These are phyloP conservation scores for Nomada lathburiana DNA, from an alignment of 2,888 invertebrate genomes.

Conservation along the genomic window DNA sequence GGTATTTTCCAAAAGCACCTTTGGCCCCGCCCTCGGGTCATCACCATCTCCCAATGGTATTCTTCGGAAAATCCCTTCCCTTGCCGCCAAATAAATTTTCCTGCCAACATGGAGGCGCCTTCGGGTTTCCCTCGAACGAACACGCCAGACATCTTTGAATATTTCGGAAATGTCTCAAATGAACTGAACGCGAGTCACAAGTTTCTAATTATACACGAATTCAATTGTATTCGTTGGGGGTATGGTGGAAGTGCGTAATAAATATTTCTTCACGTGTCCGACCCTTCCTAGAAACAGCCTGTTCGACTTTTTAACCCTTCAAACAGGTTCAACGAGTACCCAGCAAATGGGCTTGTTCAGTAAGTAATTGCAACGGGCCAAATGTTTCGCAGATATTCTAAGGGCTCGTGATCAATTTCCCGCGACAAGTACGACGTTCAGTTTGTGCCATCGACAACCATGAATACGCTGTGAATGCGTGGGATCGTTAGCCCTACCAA, in stretches of 20 bases:
- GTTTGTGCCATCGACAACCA: neutral
- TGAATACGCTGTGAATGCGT: constrained; percentile 47
- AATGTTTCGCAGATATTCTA: neutral
- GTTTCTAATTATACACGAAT: too few species aligned
- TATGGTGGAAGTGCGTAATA: too few species aligned
- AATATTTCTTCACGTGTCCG: too few species aligned
- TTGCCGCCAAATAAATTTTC: neutral
- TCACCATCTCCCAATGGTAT: neutral
- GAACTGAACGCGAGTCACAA: neutral
- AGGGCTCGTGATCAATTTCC: constrained; percentile 33
- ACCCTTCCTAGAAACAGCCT: too few species aligned
- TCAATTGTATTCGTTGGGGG: too few species aligned
- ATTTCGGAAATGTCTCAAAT: neutral
- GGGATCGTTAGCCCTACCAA: constrained; percentile 27
- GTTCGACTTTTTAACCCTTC: neutral
- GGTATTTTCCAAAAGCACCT: constrained; percentile 59
- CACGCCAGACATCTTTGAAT: neutral
- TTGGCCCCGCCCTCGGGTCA: constrained; percentile 1
- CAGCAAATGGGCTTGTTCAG: neutral
- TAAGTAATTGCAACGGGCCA: neutral
- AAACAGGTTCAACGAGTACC: neutral
- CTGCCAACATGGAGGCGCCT: neutral
- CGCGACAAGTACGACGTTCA: constrained; percentile 16
- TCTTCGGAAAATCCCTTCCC: neutral
- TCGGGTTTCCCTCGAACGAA: neutral